A percentile compares a stretch with the other conserved stretches of the same genome.
Evolutionary conservation across 2,888 invertebrate species (phyloP).

Genomic region (Plebejus anna): DNA sequence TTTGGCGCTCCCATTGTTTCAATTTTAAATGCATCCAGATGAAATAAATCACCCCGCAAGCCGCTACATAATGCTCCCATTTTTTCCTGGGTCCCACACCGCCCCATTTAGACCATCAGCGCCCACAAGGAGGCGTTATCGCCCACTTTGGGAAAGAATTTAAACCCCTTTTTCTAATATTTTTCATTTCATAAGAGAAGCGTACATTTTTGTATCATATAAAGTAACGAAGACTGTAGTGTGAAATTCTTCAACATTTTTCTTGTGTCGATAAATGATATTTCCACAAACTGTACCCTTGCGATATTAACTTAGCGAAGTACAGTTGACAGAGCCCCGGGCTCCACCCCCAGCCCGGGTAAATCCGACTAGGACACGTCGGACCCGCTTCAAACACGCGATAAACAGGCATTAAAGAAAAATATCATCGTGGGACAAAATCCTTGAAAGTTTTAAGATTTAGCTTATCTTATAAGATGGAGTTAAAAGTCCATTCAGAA

Average conservation of each 20-base stretch:
- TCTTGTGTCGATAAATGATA: constrained; percentile 1
- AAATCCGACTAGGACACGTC: constrained; percentile 21
- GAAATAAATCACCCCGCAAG: too few species aligned
- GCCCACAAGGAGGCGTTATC: too few species aligned
- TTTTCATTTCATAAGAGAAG: not conserved
- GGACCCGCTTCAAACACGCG: constrained; percentile 17
- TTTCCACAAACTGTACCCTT: constrained; percentile 1
- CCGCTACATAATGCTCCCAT: too few species aligned
- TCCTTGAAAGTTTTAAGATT: constrained; percentile 1
- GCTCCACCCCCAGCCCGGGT: not conserved
- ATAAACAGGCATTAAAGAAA: not conserved
- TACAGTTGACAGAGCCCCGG: not conserved
- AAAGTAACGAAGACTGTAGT: not conserved
- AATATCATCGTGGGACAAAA: not conserved
- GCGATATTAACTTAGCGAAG: constrained; percentile 20
- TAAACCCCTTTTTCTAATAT: too few species aligned
- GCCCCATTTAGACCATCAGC: too few species aligned
- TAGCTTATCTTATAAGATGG: not conserved
- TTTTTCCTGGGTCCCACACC: too few species aligned
- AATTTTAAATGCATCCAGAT: too few species aligned
- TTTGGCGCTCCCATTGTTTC: too few species aligned
- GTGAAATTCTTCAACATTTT: not conserved
- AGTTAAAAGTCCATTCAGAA: not conserved
- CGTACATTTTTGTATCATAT: not conserved
- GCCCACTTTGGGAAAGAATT: too few species aligned